Conservation (phyloP, 2,797 vertebrate species). For the Acrossocheilus wenchowensis region DNA sequence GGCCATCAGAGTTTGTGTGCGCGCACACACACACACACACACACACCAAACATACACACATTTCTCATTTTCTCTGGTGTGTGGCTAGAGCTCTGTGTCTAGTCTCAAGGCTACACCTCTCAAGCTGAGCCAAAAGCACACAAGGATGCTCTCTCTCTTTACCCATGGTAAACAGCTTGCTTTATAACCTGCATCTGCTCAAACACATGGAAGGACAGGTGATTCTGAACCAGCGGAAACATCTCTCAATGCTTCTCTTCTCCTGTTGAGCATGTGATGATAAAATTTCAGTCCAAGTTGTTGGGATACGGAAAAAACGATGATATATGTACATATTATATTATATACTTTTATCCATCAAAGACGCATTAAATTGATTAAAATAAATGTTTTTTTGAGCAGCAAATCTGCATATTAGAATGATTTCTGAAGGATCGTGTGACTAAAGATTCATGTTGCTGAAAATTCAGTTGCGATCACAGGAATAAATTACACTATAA, state of each 20-base stretch:
- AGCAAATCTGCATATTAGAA: neutral
- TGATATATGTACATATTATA: neutral
- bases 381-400: neutral
- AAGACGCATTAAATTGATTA: neutral
- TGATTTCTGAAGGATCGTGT: neutral
- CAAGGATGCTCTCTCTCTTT: constrained; percentile 48
- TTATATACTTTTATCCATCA: neutral
- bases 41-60: constrained; percentile 29
- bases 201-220: constrained; percentile 46
- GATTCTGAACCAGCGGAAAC: constrained; percentile 44
- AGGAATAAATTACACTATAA: neutral
- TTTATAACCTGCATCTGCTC: constrained; percentile 46
- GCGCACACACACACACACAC: constrained; percentile 1
- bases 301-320: neutral
- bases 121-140: constrained; percentile 28
- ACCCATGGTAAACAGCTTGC: constrained; percentile 47
- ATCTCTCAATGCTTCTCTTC: constrained; percentile 44
- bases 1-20: constrained; percentile 15
- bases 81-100: neutral
- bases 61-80: constrained; percentile 27
- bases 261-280: constrained; percentile 23
- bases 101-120: constrained; percentile 58
- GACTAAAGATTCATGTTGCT: neutral
- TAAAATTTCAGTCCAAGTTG: constrained; percentile 18
- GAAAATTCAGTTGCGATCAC: neutral